Base-by-base conservation (phyloP, 64 coral and sea anemone species). In the Acropora yongei region DNA sequence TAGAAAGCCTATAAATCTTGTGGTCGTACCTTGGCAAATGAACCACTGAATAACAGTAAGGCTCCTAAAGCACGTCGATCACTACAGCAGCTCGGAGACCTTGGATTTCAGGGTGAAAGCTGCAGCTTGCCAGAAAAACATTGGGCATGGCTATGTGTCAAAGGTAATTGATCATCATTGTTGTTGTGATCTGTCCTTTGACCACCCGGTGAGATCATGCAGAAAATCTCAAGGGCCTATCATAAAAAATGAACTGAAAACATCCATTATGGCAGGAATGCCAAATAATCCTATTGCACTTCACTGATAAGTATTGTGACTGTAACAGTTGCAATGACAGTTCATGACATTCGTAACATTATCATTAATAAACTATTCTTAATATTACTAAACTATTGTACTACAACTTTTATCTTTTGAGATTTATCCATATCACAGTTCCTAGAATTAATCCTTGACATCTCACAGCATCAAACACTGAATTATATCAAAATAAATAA, bases 1-100 rank as follows among this genome's bases (percentile, higher is more conserved):
- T 40, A 74, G 30, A 30, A 30, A 30, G 30, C 30, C 30, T 30
- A 30, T 30, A 30, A 30, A 30, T 30, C 74, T 77, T 75, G 17
- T 14, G 87, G 72, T n/a, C 43, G 55, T 45, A 76, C 74, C 2
- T 49, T 74, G 41, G 55, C 57, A 8, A 87, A 74, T 87, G 84
- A 87, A 74, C 74, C 61, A 68, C 74, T 87, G 4, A 87, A 87
- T 49, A 87, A 68, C 68, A 87, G 18, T 68, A 87, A 87, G 74
- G 68, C 60, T 39, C 84, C 84, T 12, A 87, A 87, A 73, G 66
- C 47, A 44, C 60, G 68, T 2, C 66, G 30, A 30, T 30, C 30
- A 43, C 6, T 87, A 87, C 6, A 47, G 84, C 47, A 68, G 84
- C 57, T 72, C 61, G 48, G 67, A 87, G 45, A 87, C 67, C 84